A percentile compares a stretch with the other conserved stretches of the same genome.
Conservation (phyloP, 1,140 invertebrate genomes). For the Drosophila hydei region DNA sequence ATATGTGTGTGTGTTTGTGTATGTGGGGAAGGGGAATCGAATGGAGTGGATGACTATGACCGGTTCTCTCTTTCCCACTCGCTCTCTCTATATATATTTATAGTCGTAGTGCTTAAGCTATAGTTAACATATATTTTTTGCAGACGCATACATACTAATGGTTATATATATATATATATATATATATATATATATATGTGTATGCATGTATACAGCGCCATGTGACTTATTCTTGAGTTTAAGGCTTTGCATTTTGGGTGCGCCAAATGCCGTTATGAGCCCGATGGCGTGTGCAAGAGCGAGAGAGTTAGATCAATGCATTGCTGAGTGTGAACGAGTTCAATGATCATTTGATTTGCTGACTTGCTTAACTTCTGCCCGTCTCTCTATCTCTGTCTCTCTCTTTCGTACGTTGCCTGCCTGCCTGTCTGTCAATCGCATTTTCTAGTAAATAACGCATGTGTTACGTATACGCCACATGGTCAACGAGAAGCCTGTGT, state of each 20-base stretch:
- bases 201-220: conserved; percentile 29
- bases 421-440: conserved; percentile 12
- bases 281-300: not conserved
- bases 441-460: conserved; percentile 13
- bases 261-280: conserved; percentile 49
- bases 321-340: conserved; percentile 40
- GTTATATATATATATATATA: not conserved
- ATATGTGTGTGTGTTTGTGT: conserved; percentile 1
- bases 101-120: conserved; percentile 11
- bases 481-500: conserved; percentile 15
- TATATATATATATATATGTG: not conserved
- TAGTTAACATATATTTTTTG: conserved; percentile 24
- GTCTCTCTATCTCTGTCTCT: not conserved
- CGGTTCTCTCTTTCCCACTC: conserved; percentile 17
- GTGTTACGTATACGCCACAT: conserved; percentile 56
- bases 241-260: conserved; percentile 30
- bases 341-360: conserved; percentile 52
- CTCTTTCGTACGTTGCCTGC: not conserved
- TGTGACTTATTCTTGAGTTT: conserved; percentile 37
- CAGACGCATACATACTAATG: no score
- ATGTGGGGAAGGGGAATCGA: not conserved
- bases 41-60: conserved; percentile 32
- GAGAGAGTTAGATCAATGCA: conserved; percentile 58
- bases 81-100: not conserved
- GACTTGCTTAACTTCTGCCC: not conserved